Base-by-base conservation (phyloP, 2,797 vertebrate genomes). In the Limosa lapponica region DNA sequence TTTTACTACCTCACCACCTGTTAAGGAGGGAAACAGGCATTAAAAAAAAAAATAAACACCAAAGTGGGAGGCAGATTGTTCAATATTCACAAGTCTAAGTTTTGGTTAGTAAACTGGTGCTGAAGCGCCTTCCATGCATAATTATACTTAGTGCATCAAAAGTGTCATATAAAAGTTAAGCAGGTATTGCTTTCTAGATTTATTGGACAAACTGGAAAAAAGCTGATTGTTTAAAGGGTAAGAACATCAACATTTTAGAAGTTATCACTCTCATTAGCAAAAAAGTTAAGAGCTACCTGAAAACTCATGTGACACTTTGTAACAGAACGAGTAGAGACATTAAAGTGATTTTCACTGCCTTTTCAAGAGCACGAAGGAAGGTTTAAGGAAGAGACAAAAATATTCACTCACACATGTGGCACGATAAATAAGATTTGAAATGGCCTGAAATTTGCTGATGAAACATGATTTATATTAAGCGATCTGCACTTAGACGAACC, bases 1-100 rank as follows among this genome's bases (percentile, higher is more conserved):
- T 98, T 99, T 99, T 93, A 99, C 99, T 94, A 98, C 98, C 91
- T 99, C 99, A 74, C 99, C 99, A 98, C 99, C 99, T 99, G 95
- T 84, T 36, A 82, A 94, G 37, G 73, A 93, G 84, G 81, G 86
- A 96, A 92, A 93, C 4, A 62, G 32, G 74, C 57, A 79, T 93
- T 95, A 91, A 74, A 67, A 79, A 73, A 71, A 37, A 39, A 18
- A 62, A 6, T 5, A 57, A 54, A 58, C 46, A 28, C 70, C 73
- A 44, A 71, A 75, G 43, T 9, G 28, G 74, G 32, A 90, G 34
- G 64, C 0, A 0, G 48, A 39, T 5, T 52, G 27, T 64, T 91
- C 64, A 61, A 49, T 19, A 75, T 8, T 80, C 41, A 87, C 48
- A 80, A 7, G n/a, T 91, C 86, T 96, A 84, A 27, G 15, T 73